Percentiles rank a stretch among this genome's conserved stretches.
phyloP scores from a whole-genome alignment of 2,888 invertebrate genomes.

The Celastrina argiolus region DNA sequence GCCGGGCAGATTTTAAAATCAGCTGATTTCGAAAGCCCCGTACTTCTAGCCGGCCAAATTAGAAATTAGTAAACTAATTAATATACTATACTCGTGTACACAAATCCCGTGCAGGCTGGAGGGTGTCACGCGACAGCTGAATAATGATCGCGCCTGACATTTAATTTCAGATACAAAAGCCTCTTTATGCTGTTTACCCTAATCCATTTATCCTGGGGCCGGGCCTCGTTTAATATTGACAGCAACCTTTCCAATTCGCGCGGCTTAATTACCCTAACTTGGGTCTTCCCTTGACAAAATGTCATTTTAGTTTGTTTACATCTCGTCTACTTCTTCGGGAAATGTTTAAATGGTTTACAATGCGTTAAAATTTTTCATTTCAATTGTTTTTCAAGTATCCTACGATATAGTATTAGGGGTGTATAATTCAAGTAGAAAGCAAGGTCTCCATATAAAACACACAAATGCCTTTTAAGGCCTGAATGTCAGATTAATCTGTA shows the following conservation, averaged over 20 bases:
- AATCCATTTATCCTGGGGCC: conserved; percentile 50
- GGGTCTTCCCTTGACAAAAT: conserved; percentile 26
- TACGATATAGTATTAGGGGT: no score
- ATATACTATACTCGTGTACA: neutral
- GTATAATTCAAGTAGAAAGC: no score
- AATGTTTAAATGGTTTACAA: neutral
- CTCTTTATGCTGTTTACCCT: conserved; percentile 74
- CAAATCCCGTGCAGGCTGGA: conserved; percentile 33
- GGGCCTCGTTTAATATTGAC: conserved; percentile 49
- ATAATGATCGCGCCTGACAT: conserved; percentile 74
- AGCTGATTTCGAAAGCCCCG: neutral
- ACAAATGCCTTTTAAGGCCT: no score
- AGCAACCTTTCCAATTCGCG: conserved; percentile 52
- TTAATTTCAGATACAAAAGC: conserved; percentile 76
- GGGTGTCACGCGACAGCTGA: conserved; percentile 63
- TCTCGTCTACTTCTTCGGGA: neutral
- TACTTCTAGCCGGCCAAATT: neutral
- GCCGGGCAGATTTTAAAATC: no score
- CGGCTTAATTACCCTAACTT: conserved; percentile 50
- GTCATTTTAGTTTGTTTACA: conserved; percentile 7
- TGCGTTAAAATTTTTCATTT: no score
- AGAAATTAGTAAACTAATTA: neutral
- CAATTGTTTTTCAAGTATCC: no score
- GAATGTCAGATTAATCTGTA: no score
- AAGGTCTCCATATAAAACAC: no score